Base-by-base conservation (phyloP, 2,888 invertebrate genomes). In the Campoletis raptor region DNA sequence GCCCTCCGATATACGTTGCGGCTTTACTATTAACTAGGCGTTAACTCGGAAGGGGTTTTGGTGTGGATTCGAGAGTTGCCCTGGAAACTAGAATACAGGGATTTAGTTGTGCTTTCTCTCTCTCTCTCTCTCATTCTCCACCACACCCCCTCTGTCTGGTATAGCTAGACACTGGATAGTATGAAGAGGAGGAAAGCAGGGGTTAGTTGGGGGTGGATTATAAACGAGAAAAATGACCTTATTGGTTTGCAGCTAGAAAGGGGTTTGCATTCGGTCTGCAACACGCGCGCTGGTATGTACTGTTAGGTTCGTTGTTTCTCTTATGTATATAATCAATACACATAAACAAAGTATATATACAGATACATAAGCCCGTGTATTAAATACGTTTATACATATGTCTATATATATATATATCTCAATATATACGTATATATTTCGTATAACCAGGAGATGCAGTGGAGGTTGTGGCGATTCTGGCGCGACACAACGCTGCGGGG, bases 1-100 rank as follows among this genome's bases (percentile, higher is more conserved):
- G 88, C 85, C 81, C 89, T 77, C 48, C 45, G 37, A 76, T 91
- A 92, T 92, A 91, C 91, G 91, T 92, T 91, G 92, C 89, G 89
- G 91, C 88, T 85, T 86, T 88, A 90, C 92, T 92, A 92, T 92
- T 92, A 92, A 92, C 92, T 91, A 91, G 90, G 92, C 92, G 92
- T 92, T 92, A 92, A 92, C 91, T 92, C 90, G 89, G 90, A 88
- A 89, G 52, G 84, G 89, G 87, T 89, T 90, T 91, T 91, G 87
- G 91, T 70, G 66, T 70, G 69, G 61, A 74, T 82, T 77, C 61
- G 77, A 40, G 69, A 67, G 81, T 74, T 64, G 69, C 85, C 83
- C 82, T 61, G 87, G 88, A 88, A 84, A 86, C 80, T 84, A 85
- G 88, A 70, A 76, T 85, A 82, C 70, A 37, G 79, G 69, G 81